phyloP scores from a whole-genome alignment of 2,888 invertebrate genomes.

The Hypolimnas misippus region DNA sequence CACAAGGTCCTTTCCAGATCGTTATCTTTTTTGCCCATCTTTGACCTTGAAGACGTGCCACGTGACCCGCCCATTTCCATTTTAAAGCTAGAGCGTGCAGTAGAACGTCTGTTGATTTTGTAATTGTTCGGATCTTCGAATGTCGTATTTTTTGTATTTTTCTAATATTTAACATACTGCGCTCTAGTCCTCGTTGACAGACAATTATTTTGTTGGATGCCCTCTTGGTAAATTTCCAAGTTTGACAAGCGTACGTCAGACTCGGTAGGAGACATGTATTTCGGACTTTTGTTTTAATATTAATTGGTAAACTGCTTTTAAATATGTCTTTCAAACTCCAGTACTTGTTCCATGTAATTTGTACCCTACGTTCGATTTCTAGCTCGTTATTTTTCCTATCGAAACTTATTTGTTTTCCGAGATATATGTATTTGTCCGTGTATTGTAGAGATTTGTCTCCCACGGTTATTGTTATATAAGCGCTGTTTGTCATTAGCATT shows the following conservation, averaged over 20 bases:
- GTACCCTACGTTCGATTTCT: constrained; percentile 37
- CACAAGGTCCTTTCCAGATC: neutral
- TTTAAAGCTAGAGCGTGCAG: no score
- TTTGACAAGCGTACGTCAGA: no score
- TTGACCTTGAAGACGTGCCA: no score
- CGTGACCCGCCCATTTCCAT: no score
- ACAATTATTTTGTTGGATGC: no score
- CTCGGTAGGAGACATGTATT: constrained; percentile 15
- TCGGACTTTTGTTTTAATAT: constrained; percentile 17
- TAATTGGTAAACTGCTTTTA: constrained; percentile 30
- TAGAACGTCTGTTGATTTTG: no score
- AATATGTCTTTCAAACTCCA: constrained; percentile 10
- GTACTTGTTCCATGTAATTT: constrained; percentile 29
- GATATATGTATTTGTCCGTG: constrained; percentile 34
- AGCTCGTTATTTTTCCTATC: constrained; percentile 20
- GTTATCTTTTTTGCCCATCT: no score
- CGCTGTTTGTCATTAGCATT: neutral
- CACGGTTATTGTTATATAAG: neutral
- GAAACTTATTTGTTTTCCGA: constrained; percentile 37
- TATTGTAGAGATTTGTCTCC: neutral
- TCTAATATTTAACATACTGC: no score
- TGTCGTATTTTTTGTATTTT: no score
- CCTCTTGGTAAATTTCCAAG: no score
- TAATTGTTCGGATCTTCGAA: no score
- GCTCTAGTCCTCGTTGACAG: no score